Evolutionary conservation across 2,888 invertebrate species (phyloP), one percentile per base, ranked within the genome.

Genomic region (Coecobrya sp.): DNA sequence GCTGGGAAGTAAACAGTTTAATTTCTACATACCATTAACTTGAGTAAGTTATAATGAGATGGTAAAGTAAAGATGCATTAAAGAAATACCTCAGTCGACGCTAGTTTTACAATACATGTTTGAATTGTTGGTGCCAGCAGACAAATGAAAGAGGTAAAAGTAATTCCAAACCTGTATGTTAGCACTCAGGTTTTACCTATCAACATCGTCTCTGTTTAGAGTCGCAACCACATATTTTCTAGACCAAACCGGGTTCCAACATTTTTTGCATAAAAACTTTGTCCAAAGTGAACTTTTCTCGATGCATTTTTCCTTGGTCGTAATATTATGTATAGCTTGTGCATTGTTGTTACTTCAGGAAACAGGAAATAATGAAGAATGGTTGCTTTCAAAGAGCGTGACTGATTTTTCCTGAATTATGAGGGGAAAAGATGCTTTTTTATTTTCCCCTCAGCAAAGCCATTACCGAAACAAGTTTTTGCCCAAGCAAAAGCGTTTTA

Each of bases 331-430:
- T 11, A 22, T 27, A 65, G 42, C 52, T 79, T 79, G 25, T 84
- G 25, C 65, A 49, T 85, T 85, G 65, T 85, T 85, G 85, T 85
- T 45, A 11, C 25, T 45, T 27, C 49, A 85, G 86, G 55, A 84
- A 76, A 52, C 73, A 84, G 92, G 52, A 92, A 88, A 81, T 92
- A 84, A 92, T 92, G 88, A 88, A 92, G 92, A 87, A 92, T 87
- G 73, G 76, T 30, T 84, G 55, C 73, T 62, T 65, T 92, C 92
- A 59, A 84, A 84, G 73, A 87, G 70, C 73, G 49, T 73, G 91
- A 73, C 87, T 87, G 87, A 88, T 84, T 92, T 88, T 76, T 87
- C 76, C 89, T 84, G 84, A 84, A 85, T 89, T 89, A 89, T 85
- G 89, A 84, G 65, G 79, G 55, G 27, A 55, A 90, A 86, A 79